Evolutionary conservation across 2,888 invertebrate species (phyloP).

Genomic region (Synanthedon formicaeformis): DNA sequence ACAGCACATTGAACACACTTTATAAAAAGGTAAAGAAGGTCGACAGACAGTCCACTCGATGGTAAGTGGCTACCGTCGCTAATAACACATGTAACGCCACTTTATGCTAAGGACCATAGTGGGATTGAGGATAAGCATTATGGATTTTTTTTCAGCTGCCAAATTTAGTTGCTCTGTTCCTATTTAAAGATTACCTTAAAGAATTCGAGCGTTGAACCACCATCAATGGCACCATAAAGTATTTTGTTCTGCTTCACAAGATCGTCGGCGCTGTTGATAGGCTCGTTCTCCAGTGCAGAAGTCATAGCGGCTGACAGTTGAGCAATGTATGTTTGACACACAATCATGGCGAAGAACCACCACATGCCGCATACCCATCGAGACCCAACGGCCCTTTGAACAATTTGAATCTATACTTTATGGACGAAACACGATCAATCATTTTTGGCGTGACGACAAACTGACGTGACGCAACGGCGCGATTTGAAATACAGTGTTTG

Average conservation of each 20-base stretch:
- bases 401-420: slow-evolving; percentile 4
- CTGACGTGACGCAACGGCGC: no score
- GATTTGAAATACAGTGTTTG: no score
- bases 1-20: neutral
- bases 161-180: slow-evolving; percentile 77
- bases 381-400: slow-evolving; percentile 84
- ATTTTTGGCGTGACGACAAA: no score
- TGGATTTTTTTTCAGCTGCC: no score
- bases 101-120: no score
- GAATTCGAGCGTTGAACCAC: slow-evolving; percentile 90
- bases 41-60: no score
- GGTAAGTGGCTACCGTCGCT: no score
- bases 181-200: slow-evolving; percentile 73
- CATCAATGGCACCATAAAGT: slow-evolving; percentile 86
- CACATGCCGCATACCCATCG: slow-evolving; percentile 90
- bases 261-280: slow-evolving; percentile 91
- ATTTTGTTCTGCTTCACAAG: slow-evolving; percentile 91
- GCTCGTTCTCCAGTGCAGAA: slow-evolving; percentile 84
- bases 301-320: slow-evolving; percentile 94
- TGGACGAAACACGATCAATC: no score
- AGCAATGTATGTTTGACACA: slow-evolving; percentile 94
- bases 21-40: neutral
- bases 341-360: slow-evolving; percentile 95
- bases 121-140: no score
- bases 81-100: no score